Percentiles rank a stretch among this genome's conserved stretches.
Conservation (phyloP, 2,113 vertebrate genomes). For the Ceuthmochares aereus region DNA sequence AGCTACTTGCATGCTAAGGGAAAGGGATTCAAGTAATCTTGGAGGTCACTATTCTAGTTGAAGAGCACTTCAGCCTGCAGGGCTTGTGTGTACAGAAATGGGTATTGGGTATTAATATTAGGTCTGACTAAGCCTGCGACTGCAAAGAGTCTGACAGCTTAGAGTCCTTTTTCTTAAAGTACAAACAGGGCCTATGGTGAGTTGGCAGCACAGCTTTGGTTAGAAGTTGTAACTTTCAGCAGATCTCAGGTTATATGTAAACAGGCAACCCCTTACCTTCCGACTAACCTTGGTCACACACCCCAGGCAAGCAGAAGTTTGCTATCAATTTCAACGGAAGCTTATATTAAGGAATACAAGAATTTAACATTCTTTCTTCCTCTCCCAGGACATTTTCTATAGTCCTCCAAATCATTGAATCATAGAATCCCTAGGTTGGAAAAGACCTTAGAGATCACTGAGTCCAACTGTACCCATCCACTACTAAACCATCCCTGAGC, state of each 20-base stretch:
- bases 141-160: neutral
- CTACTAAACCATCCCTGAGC: no score
- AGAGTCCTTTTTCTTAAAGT: neutral
- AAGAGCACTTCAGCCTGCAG: neutral
- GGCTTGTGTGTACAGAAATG: neutral
- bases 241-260: neutral
- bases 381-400: neutral
- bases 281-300: neutral
- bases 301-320: neutral
- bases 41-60: neutral
- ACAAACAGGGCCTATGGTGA: neutral
- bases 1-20: neutral
- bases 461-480: no score
- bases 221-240: neutral
- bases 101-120: neutral
- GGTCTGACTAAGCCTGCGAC: neutral
- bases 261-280: neutral
- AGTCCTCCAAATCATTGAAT: neutral
- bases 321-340: neutral
- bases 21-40: neutral
- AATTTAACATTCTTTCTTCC: neutral
- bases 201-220: neutral
- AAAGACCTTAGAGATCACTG: no score
- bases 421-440: no score
- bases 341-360: neutral